These are phyloP conservation scores for Kobus ellipsiprymnus DNA, from an alignment of 2,113 vertebrate genomes.

Conservation along the genomic window DNA sequence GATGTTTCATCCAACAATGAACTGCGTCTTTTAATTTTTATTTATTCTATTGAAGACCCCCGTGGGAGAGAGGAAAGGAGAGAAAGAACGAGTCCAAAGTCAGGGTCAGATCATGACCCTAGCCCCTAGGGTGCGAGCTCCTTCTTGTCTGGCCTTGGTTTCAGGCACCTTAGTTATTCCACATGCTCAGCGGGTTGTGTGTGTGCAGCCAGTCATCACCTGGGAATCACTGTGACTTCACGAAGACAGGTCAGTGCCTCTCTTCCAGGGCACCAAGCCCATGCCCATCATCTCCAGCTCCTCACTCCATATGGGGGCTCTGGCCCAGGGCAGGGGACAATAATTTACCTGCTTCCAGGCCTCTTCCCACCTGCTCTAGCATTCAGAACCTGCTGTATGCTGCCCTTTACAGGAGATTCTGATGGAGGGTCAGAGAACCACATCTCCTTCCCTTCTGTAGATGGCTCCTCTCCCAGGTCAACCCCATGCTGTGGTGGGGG, in stretches of 20 bases:
- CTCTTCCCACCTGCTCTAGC: neutral
- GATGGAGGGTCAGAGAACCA: neutral
- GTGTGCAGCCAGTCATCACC: neutral
- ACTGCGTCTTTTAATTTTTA: neutral
- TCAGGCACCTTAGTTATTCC: neutral
- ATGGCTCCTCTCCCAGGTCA: neutral
- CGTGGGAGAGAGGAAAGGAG: neutral
- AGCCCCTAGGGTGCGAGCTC: neutral
- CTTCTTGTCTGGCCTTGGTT: neutral
- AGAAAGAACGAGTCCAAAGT: neutral
- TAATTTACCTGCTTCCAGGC: neutral
- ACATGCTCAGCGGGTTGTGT: neutral
- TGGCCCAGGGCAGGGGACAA: neutral
- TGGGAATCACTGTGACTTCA: neutral
- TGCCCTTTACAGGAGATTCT: neutral
- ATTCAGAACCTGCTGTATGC: neutral
- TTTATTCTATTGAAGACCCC: neutral
- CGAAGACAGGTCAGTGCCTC: neutral
- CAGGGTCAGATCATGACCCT: neutral
- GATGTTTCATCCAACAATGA: neutral
- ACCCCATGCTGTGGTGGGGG: neutral
- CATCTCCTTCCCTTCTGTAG: neutral
- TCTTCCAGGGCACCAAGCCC: neutral
- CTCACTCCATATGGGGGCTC: neutral
- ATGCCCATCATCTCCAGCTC: neutral